Base-by-base conservation (phyloP, 2,113 vertebrate genomes). In the Spermophilus dauricus region DNA sequence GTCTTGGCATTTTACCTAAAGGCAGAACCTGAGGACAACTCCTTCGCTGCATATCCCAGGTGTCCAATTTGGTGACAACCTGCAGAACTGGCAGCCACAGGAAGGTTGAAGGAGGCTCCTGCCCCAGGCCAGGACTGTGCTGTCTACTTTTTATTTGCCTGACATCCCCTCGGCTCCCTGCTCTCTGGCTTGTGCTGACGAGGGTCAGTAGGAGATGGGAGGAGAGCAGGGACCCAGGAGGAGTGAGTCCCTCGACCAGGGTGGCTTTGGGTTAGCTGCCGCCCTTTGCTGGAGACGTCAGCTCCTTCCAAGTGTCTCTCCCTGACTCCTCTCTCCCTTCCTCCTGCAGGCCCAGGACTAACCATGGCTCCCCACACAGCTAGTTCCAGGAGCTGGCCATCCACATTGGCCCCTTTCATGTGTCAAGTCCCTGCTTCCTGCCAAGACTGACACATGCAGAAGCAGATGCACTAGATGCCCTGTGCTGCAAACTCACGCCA, bases 401-500 rank as follows among this genome's bases (percentile, higher is more conserved):
- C 42, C 28, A 10, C 5, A 1, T 1, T 1, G 32, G 24, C 48
- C 5, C 2, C 2, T 0, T 5, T 24, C 22, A 42, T 63, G 42
- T 11, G 4, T 39, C 6, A 3, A 1, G 37, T 48, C 17, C 48
- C 48, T 39, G 42, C 78, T 17, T 84, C 69, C 67, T 18, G 45
- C 53, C 18, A 26, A 63, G 56, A 17, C 28, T 0, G 32, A 81
- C 26, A 2, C 53, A 22, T 1, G 2, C 7, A 6, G 42, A 63
- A 34, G 17, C 7, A 1, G 8, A 11, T 1, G 11, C 14, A 1
- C 14, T 37, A 45, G 61, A 67, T 3, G 20, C 0, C 0, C 70
- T 6, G 69, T 48, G 0, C 37, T 32, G 81, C 37, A 37, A 8
- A 24, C 78, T 76, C 58, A 20, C 26, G 2, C 20, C 13, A 4